Base-by-base conservation (phyloP, 92 coral and sea anemone species). In the Palythoa caribaeorum region DNA sequence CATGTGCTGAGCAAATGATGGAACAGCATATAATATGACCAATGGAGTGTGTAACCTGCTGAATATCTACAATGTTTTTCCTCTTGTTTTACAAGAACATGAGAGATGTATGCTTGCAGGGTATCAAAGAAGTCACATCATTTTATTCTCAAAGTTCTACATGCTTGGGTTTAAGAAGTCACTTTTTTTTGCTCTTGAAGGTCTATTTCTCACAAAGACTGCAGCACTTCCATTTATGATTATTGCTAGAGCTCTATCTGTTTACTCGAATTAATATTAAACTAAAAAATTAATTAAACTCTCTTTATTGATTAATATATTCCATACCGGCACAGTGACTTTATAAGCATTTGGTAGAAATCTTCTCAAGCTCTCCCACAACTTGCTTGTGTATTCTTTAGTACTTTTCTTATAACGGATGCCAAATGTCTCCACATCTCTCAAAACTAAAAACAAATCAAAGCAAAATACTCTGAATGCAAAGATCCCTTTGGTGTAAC, bases 361-460 rank as follows among this genome's bases (percentile, higher is more conserved):
- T 3, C 71, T 69, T 83, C 88, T 90, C 21, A 95, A 71, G 48
- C 88, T 71, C 1, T 83, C 83, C 75, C 70, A 10, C 93, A 94
- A 92, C 14, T 93, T 94, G 1, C 6, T 78, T 9, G 39, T 38
- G 75, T 97, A 97, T 0, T 91, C 93, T 0, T 86, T 9, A 9
- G 79, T 65, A 14, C 92, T 90, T 87, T 93, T 93, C 88, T 97
- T 97, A 88, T 90, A 89, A 1, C 97, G 90, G 50, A 97, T 94
- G 12, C 94, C 96, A 70, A 92, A 80, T 55, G 92, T 95, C 84
- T 97, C 99, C 36, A 97, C 94, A 78, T 97, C 98, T 74, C 99
- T 92, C 16, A 97, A 92, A 79, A 97, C 97, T 97, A 12, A 9
- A 73, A 55, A 62, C 37, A 69, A 40, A 47, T 6, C 78, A 12